Base-by-base conservation (phyloP, 2,113 vertebrate genomes). In the Geococcyx californianus region DNA sequence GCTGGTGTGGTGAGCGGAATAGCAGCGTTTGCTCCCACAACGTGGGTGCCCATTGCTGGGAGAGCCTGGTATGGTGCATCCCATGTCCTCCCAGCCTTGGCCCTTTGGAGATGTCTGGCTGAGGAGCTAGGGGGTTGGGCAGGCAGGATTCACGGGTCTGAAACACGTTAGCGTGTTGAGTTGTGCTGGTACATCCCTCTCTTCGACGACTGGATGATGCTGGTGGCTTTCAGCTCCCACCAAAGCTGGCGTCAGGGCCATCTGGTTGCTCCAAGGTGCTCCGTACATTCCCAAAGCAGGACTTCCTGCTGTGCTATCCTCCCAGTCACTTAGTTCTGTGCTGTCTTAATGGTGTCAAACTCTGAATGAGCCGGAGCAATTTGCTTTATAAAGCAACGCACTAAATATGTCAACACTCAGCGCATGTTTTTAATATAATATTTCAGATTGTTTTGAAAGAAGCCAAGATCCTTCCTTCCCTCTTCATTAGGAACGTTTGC, bases 371-470 rank as follows among this genome's bases (percentile, higher is more conserved):
- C 73, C 90, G 0, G 31, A 80, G 84, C 89, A 95, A 94, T 94
- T 82, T 83, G 56, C 83, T 97, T 90, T 94, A 70, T 83, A 95
- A 95, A 96, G 94, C 90, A 74, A 75, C 3, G 40, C 60, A 59
- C 89, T 96, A 91, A 96, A 94, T 92, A 84, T 91, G 93, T 96
- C 94, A 96, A 96, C 94, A 93, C 80, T 93, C 58, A 17, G 91
- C 7, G 58, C 69, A 17, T 87, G 77, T 93, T 96, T 94, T 95
- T 94, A 90, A 91, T 90, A 83, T 96, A 66, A 68, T 95, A 94
- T 97, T 95, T 95, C 89, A 95, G 88, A 95, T 94, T 90, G 91
- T 94, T 89, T 96, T 93, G 96, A 97, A 94, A 94, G 94, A 95
- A 95, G 85, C 87, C 89, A 94, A 91, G 90, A 92, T 96, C 80